Percentiles rank a stretch among this genome's conserved stretches.
Conservation (phyloP, 2,113 vertebrate genomes). For the Nothobranchius kuhntae region DNA sequence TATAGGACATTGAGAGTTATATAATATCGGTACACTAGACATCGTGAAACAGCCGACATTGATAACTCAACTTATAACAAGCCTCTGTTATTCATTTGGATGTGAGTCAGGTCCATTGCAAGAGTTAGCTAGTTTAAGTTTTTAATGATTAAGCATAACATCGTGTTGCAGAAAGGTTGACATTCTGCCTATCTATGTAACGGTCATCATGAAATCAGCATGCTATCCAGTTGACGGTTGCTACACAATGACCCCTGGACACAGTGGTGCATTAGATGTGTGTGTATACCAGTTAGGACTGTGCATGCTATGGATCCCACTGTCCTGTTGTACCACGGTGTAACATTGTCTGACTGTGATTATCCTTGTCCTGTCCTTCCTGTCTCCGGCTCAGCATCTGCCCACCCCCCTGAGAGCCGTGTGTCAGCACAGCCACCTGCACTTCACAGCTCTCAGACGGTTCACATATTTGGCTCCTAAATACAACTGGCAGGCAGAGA, state of each 20-base stretch:
- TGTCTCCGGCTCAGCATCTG: conserved; percentile 57
- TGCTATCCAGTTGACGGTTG: background rate
- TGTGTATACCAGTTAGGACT: background rate
- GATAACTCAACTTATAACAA: too few relatives aligned
- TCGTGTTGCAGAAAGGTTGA: too few relatives aligned
- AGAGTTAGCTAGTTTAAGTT: too few relatives aligned
- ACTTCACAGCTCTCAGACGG: conserved; percentile 47
- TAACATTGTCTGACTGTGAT: conserved; percentile 23
- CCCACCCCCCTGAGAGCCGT: conserved; percentile 50
- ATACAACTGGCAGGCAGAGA: conserved; percentile 45
- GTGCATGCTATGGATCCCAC: background rate
- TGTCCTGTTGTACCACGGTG: background rate
- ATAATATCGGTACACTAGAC: too few relatives aligned
- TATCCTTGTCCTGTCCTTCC: conserved; percentile 48
- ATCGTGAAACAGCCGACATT: too few relatives aligned
- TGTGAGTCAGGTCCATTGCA: too few relatives aligned
- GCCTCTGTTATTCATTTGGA: too few relatives aligned
- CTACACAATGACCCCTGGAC: background rate
- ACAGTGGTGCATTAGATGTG: background rate
- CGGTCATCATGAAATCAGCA: too few relatives aligned
- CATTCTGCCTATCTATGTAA: too few relatives aligned
- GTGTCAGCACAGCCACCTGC: conserved; percentile 48
- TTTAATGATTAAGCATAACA: too few relatives aligned
- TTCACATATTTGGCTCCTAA: conserved; percentile 49
- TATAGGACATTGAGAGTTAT: too few relatives aligned